Conservation (phyloP, 2,113 vertebrate genomes). For the Diphyllodes magnificus region DNA sequence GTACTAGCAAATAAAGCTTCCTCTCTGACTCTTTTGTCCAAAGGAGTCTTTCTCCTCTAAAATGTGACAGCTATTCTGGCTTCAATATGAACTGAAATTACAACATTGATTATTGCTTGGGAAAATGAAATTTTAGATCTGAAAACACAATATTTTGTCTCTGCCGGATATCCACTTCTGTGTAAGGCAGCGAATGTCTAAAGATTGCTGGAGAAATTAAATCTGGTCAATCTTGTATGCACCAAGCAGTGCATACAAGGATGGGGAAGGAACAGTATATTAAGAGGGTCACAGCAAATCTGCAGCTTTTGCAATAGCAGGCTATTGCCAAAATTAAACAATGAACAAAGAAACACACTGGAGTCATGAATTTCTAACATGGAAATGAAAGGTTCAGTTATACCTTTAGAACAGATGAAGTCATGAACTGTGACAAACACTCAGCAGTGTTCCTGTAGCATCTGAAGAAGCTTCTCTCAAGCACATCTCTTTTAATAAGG, state of each 20-base stretch:
- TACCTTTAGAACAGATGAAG: background rate
- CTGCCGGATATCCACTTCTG: rapidly evolving
- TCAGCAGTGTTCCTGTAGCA: background rate
- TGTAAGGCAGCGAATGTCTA: background rate
- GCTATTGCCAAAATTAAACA: background rate
- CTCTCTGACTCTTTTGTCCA: background rate
- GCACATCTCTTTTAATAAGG: background rate
- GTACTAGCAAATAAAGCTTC: background rate
- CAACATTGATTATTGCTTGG: background rate
- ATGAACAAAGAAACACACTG: background rate
- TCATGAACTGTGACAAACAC: background rate
- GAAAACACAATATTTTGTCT: background rate
- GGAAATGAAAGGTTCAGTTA: background rate
- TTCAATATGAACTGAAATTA: background rate
- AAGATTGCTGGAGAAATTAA: background rate
- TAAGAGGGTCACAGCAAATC: background rate
- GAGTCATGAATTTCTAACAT: background rate
- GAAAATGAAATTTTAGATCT: background rate
- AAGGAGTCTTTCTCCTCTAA: background rate
- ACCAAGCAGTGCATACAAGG: background rate
- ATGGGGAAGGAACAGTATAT: background rate
- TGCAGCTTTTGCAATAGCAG: background rate
- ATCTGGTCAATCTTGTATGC: background rate
- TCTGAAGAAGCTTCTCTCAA: background rate
- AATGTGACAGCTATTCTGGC: background rate